phyloP scores from a whole-genome alignment of 2,888 invertebrate genomes.

The Drosophila pseudotakahashii region DNA sequence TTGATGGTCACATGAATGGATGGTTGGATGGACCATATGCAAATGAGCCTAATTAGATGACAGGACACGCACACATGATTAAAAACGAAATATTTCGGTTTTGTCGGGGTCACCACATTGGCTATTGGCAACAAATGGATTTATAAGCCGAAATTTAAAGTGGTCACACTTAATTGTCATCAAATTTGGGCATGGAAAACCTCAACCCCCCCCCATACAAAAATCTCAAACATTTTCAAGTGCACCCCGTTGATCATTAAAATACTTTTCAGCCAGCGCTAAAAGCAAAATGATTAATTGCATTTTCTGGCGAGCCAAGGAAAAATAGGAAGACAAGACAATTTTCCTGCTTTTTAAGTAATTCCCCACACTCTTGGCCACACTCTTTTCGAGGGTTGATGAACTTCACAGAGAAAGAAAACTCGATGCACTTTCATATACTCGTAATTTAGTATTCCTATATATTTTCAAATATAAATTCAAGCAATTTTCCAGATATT shows the following conservation, averaged over 20 bases:
- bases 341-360: conserved; percentile 35
- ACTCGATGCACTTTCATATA: not conserved
- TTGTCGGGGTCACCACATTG: conserved; percentile 8
- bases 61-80: conserved; percentile 30
- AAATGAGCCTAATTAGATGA: conserved; percentile 39
- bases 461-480: not conserved
- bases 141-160: conserved; percentile 18
- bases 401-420: not conserved
- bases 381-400: conserved; percentile 29
- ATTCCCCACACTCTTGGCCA: conserved; percentile 6
- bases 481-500: not conserved
- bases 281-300: conserved; percentile 67
- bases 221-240: not conserved
- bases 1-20: not conserved
- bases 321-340: conserved; percentile 15
- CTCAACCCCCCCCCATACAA: not conserved
- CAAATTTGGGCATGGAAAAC: conserved; percentile 23
- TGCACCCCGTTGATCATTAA: conserved; percentile 13
- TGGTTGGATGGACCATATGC: conserved; percentile 20
- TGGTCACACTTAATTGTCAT: conserved; percentile 52
- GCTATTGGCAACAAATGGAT: conserved; percentile 22
- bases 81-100: not conserved
- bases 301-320: conserved; percentile 33
- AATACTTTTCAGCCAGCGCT: conserved; percentile 25
- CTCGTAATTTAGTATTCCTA: no score